Evolutionary conservation across 1,140 invertebrate species (phyloP).

Genomic region (Paracyclopina nana): DNA sequence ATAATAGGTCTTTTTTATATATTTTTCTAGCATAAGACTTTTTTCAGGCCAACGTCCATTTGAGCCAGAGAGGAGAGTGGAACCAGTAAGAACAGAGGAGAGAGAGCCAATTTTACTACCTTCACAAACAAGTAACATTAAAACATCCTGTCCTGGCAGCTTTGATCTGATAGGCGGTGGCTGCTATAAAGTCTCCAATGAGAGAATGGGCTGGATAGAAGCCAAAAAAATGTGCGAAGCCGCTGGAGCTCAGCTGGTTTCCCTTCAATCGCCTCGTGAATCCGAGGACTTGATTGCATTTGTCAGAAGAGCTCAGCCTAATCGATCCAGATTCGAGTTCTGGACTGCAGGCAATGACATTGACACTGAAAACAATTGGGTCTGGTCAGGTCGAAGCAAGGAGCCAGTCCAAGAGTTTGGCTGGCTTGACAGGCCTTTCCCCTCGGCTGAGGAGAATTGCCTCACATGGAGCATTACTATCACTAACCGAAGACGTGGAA

Average conservation of each 20-base stretch:
- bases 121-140: too few relatives aligned
- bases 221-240: conserved; percentile 13
- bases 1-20: too few relatives aligned
- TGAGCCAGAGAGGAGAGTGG: too few relatives aligned
- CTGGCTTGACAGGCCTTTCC: conserved; percentile 8
- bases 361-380: conserved; percentile 11
- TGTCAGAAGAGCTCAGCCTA: not conserved
- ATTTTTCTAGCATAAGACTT: too few relatives aligned
- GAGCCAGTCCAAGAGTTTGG: conserved; percentile 9
- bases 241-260: not conserved
- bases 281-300: not conserved
- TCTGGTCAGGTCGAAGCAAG: not conserved
- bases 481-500: not conserved
- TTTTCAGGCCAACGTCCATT: too few relatives aligned
- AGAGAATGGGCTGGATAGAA: conserved; percentile 14
- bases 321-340: conserved; percentile 6
- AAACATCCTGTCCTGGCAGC: not conserved
- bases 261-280: not conserved
- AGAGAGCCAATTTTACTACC: too few relatives aligned
- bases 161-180: not conserved
- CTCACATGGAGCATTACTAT: conserved; percentile 13
- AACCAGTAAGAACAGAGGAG: too few relatives aligned
- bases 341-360: conserved; percentile 16
- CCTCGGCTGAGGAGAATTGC: conserved; percentile 13
- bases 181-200: conserved; percentile 8